A percentile compares a stretch with the other conserved stretches of the same genome.
Evolutionary conservation across 2,888 invertebrate genomes (phyloP).

Genomic region (Ariolimax columbianus): DNA sequence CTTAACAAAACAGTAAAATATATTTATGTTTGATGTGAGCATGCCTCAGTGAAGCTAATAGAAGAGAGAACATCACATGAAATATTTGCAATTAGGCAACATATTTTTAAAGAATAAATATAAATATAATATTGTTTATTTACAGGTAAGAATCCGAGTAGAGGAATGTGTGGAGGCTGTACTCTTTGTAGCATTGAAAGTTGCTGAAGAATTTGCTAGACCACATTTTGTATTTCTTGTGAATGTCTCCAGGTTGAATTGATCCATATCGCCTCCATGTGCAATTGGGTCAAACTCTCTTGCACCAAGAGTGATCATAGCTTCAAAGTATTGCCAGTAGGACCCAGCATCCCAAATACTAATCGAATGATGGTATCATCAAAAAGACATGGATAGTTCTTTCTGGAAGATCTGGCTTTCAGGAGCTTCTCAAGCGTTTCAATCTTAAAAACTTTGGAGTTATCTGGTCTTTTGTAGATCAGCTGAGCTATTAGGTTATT

Average conservation of each 20-base stretch:
- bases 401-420: conserved; percentile 66
- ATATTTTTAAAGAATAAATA: no score
- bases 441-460: conserved; percentile 74
- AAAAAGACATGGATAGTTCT: conserved; percentile 73
- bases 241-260: conserved; percentile 72
- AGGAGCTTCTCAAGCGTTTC: conserved; percentile 72
- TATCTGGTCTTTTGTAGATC: conserved; percentile 76
- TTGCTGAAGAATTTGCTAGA: conserved; percentile 50
- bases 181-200: conserved; percentile 27
- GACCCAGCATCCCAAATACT: conserved; percentile 78
- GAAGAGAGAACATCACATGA: no score
- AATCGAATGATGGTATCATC: conserved; percentile 76
- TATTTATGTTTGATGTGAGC: no score
- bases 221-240: conserved; percentile 65
- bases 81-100: no score
- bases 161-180: background rate
- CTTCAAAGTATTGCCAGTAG: conserved; percentile 71
- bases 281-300: conserved; percentile 64
- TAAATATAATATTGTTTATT: conserved; percentile 16
- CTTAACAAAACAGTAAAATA: no score
- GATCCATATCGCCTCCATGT: conserved; percentile 66
- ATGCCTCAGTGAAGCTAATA: no score
- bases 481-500: conserved; percentile 75
- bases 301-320: conserved; percentile 71
- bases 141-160: background rate